These are phyloP conservation scores for Ascidia mentula DNA, from an alignment of 23 tunicate species.

Conservation along the genomic window DNA sequence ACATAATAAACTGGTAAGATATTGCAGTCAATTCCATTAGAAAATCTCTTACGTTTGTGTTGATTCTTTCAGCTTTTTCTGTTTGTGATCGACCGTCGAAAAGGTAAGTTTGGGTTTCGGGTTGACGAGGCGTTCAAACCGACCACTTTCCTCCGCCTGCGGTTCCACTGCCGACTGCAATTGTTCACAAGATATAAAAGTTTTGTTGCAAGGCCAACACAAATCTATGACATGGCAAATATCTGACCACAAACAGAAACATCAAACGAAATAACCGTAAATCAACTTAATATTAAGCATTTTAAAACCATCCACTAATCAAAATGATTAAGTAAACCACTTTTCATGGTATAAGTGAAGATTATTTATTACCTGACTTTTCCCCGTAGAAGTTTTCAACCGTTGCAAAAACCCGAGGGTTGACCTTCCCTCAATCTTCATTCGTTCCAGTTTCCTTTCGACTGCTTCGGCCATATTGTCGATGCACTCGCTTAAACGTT, in stretches of 20 bases:
- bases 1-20: too few relatives aligned
- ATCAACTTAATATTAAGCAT: too few relatives aligned
- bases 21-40: too few relatives aligned
- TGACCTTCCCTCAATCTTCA: conserved; percentile 38
- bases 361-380: conserved; percentile 38
- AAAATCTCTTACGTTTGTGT: conserved; percentile 36
- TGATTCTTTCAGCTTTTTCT: conserved; percentile 38
- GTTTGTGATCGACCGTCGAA: conserved; percentile 33
- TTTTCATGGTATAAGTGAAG: too few relatives aligned
- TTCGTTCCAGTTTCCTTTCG: conserved; percentile 36
- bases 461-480: conserved; percentile 32
- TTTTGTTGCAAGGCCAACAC: too few relatives aligned
- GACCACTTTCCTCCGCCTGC: conserved; percentile 6
- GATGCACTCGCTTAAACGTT: conserved; percentile 46
- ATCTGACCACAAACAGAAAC: too few relatives aligned
- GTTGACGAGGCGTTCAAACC: conserved; percentile 23
- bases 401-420: conserved; percentile 35
- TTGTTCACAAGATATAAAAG: too few relatives aligned
- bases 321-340: too few relatives aligned
- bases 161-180: conserved; percentile 33
- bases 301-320: too few relatives aligned
- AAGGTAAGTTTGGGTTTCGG: conserved; percentile 43
- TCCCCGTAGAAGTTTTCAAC: conserved; percentile 42
- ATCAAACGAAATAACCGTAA: too few relatives aligned
- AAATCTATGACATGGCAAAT: too few relatives aligned